Conservation (phyloP, 2,113 vertebrate species). For the Spilogale gracilis region DNA sequence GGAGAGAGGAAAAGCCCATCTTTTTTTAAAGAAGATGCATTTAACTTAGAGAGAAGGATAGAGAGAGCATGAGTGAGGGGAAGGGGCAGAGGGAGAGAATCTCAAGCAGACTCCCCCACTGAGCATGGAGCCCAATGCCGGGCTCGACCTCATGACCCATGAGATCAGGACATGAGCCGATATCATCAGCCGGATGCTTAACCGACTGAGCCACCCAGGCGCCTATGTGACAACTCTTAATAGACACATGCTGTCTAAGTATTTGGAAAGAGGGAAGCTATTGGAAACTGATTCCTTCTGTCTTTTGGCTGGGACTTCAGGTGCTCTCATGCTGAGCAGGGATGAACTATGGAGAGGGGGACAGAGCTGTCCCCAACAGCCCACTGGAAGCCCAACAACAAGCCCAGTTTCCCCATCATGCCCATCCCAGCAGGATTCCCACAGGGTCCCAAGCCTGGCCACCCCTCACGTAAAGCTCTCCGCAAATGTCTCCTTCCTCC, state of each 20-base stretch:
- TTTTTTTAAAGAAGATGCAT: background rate
- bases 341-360: background rate
- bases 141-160: background rate
- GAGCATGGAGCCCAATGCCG: background rate
- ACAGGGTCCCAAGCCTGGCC: background rate
- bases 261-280: background rate
- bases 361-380: background rate
- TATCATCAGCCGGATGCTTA: background rate
- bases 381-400: background rate
- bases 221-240: background rate
- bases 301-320: background rate
- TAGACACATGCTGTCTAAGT: background rate
- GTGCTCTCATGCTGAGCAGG: background rate
- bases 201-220: background rate
- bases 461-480: constrained; percentile 74
- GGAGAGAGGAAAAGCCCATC: background rate
- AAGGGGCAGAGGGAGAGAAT: background rate
- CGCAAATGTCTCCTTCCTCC: constrained; percentile 83
- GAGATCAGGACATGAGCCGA: background rate
- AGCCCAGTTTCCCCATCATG: rapidly evolving
- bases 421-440: background rate
- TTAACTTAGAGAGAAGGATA: background rate
- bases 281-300: background rate
- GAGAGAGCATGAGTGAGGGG: background rate
- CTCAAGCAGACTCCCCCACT: background rate